Evolutionary conservation across 2,797 vertebrate genomes (phyloP).

Genomic region (Argentina silus): DNA sequence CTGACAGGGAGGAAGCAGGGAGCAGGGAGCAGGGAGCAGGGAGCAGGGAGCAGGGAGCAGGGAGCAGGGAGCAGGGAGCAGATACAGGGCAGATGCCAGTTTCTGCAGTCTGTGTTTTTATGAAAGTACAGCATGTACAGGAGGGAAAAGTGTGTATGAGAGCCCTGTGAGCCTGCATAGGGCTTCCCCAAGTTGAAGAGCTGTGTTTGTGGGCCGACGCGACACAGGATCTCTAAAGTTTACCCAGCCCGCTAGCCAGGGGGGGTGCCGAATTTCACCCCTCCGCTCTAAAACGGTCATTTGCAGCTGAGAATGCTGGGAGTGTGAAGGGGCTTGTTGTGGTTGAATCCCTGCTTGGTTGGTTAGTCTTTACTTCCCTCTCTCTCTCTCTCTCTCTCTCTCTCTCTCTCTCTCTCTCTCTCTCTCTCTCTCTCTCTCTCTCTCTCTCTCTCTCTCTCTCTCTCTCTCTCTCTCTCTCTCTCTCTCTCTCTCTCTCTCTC

Average conservation of each 20-base stretch:
- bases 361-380: slow-evolving; percentile 8
- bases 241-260: slow-evolving; percentile 61
- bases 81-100: too few relatives aligned
- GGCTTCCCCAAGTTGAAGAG: slow-evolving; percentile 54
- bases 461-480: background rate
- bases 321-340: slow-evolving; percentile 47
- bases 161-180: background rate
- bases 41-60: too few relatives aligned
- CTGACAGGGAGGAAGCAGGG: background rate
- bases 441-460: slow-evolving; percentile 9
- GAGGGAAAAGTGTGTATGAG: background rate
- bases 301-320: slow-evolving; percentile 56
- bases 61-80: background rate
- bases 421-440: background rate
- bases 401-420: background rate
- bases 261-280: slow-evolving; percentile 76
- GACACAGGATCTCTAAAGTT: slow-evolving; percentile 76
- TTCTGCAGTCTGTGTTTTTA: background rate
- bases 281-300: slow-evolving; percentile 72
- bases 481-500: background rate
- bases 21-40: too few relatives aligned
- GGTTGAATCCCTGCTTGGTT: slow-evolving; percentile 24
- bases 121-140: slow-evolving; percentile 31
- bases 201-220: slow-evolving; percentile 57
- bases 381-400: background rate